Base-by-base conservation (phyloP, 2,113 vertebrate species). In the Eubucco bourcierii region DNA sequence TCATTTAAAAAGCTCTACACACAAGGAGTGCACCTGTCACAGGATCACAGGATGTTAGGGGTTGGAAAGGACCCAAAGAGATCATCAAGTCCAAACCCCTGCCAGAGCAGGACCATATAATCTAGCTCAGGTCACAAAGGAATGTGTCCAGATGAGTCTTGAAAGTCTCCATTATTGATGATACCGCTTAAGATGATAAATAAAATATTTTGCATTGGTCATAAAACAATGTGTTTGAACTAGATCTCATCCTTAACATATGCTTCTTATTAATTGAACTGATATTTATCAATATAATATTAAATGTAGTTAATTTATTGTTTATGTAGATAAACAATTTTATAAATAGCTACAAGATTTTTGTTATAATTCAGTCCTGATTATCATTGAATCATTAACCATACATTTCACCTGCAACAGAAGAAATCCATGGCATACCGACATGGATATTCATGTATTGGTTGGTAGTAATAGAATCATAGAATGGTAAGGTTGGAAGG, bases 291-390 rank as follows among this genome's bases (percentile, higher is more conserved):
- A 77, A 87, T 15, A 82, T 95, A 95, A 88, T 93, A 94, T 92
- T 94, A 80, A 88, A 82, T 44, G 86, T 87, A 91, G 81, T 96
- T 95, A 93, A 92, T 96, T 93, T 95, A 91, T 96, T 95, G 89
- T 93, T 91, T 76, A 73, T 58, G 50, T 88, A 65, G 67, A 82
- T 90, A 90, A 63, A 55, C 61, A 88, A 58, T 95, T 96, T 95
- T 94, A 88, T 95, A 94, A 25, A 74, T 66, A 81, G 70, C 86
- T 93, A 78, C 56, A 59, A 86, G 71, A 92, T 91, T 96, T 97
- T 94, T 95, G 18, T 95, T 94, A 25, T 95, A 80, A 91, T 86
- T 96, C 92, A 63, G 56, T 67, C 85, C 84, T 94, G 96, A 96
- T 95, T 96, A 65, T 90, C 65, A 81, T 92, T 94, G 96, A 96